phyloP scores from a whole-genome alignment of 2,797 vertebrate genomes.

The Chiroxiphia lanceolata region DNA sequence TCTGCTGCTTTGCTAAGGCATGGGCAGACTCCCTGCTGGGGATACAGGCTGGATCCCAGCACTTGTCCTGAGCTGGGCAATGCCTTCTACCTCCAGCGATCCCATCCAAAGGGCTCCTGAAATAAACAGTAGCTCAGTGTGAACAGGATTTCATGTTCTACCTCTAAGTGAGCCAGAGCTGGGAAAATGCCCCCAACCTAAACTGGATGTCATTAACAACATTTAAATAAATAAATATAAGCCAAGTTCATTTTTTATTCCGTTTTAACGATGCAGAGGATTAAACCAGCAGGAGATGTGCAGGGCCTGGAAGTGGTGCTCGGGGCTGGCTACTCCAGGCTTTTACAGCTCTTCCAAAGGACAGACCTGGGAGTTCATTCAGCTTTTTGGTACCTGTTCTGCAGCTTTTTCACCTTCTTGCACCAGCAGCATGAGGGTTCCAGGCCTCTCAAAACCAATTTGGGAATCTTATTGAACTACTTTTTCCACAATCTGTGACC shows the following conservation, averaged over 20 bases:
- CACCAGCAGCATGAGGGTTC: not conserved
- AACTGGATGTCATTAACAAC: not conserved
- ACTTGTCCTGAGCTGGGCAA: accelerated
- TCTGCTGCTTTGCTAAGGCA: not conserved
- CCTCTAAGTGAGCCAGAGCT: not conserved
- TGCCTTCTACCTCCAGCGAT: not conserved
- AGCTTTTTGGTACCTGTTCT: not conserved
- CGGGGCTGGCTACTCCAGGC: not conserved
- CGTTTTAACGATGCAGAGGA: not conserved
- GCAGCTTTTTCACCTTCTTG: not conserved
- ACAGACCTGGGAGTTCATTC: not conserved
- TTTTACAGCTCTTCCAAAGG: not conserved
- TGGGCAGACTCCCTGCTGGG: not conserved
- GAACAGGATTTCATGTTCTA: not conserved
- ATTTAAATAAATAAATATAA: not conserved
- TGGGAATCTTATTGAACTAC: not conserved
- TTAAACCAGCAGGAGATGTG: not conserved
- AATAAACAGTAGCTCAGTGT: not conserved
- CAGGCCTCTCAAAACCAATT: not conserved
- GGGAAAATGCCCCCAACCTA: not conserved
- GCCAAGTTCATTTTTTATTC: not conserved
- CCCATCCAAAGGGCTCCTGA: accelerated
- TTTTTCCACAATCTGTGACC: not conserved
- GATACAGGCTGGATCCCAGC: not conserved
- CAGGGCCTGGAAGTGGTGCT: not conserved